A percentile compares a stretch with the other conserved stretches of the same genome.
Evolutionary conservation across 1,140 invertebrate species (phyloP).

Genomic region (Drosophila repleta): DNA sequence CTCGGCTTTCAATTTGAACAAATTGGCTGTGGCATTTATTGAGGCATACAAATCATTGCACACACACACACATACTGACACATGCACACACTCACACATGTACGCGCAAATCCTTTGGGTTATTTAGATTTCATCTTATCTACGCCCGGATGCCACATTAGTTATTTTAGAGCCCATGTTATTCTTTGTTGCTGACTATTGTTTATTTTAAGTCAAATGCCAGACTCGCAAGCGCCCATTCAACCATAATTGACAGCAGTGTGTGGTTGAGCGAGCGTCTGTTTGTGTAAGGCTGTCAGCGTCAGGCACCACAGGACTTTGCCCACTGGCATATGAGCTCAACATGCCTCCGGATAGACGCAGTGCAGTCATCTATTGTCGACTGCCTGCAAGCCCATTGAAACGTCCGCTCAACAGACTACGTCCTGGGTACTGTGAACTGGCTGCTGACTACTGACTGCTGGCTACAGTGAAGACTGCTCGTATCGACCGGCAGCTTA

Average conservation of each 20-base stretch:
- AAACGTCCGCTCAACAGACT: background rate
- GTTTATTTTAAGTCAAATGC: constrained; percentile 71
- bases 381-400: background rate
- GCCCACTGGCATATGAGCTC: constrained; percentile 50
- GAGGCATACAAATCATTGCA: background rate
- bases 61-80: no score
- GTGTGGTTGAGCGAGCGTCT: constrained; percentile 38
- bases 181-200: constrained; percentile 47
- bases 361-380: constrained; percentile 3
- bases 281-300: constrained; percentile 57
- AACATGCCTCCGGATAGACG: constrained; percentile 22
- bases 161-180: constrained; percentile 22
- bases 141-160: background rate
- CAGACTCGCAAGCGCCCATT: constrained; percentile 37
- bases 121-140: constrained; percentile 20
- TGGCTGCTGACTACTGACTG: constrained; percentile 8
- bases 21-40: background rate
- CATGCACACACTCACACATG: no score
- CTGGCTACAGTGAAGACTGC: constrained; percentile 29
- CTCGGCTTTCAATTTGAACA: constrained; percentile 2
- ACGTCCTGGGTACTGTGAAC: no score
- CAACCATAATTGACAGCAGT: constrained; percentile 3
- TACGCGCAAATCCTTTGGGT: background rate
- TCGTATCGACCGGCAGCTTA: constrained; percentile 51
- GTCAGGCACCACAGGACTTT: constrained; percentile 50